phyloP scores from a whole-genome alignment of 2,888 invertebrate species.

The Pasiphila rectangulata region DNA sequence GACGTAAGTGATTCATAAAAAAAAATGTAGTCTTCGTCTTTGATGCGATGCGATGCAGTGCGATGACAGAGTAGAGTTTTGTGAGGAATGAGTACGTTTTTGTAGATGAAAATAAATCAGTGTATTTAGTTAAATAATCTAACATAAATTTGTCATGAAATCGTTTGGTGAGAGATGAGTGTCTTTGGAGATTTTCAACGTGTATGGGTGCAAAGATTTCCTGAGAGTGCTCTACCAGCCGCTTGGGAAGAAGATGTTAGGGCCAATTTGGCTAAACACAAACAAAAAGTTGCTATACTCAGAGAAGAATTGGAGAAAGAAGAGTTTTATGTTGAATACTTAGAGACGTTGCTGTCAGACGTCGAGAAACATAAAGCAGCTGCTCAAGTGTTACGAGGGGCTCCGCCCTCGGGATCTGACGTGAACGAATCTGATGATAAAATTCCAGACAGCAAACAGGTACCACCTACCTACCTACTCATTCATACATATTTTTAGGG shows the following conservation, averaged over 20 bases:
- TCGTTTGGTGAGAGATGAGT: conserved; percentile 85
- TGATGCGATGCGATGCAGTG: conserved; percentile 26
- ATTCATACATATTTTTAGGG: no score
- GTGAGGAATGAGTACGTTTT: conserved; percentile 47
- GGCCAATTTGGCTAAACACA: conserved; percentile 93
- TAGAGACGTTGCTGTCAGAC: conserved; percentile 91
- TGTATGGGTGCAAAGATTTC: conserved; percentile 95
- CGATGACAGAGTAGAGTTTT: conserved; percentile 59
- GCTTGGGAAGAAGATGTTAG: conserved; percentile 97
- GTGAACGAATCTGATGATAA: conserved; percentile 69
- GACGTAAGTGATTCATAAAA: conserved; percentile 3
- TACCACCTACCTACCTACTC: conserved; percentile 41
- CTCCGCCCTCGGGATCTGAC: conserved; percentile 74
- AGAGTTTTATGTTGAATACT: conserved; percentile 93
- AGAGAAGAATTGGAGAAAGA: conserved; percentile 94
- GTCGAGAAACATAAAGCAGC: conserved; percentile 89
- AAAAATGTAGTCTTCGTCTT: background rate
- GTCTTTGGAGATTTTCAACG: conserved; percentile 95
- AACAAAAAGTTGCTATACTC: conserved; percentile 90
- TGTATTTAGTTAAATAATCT: conserved; percentile 47
- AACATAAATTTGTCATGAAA: conserved; percentile 78
- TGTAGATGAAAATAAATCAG: conserved; percentile 42
- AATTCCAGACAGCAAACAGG: conserved; percentile 72
- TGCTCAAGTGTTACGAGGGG: conserved; percentile 70
- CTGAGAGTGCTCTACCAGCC: conserved; percentile 93